phyloP scores from a whole-genome alignment of 1,140 invertebrate species.

The Drosophila teissieri region DNA sequence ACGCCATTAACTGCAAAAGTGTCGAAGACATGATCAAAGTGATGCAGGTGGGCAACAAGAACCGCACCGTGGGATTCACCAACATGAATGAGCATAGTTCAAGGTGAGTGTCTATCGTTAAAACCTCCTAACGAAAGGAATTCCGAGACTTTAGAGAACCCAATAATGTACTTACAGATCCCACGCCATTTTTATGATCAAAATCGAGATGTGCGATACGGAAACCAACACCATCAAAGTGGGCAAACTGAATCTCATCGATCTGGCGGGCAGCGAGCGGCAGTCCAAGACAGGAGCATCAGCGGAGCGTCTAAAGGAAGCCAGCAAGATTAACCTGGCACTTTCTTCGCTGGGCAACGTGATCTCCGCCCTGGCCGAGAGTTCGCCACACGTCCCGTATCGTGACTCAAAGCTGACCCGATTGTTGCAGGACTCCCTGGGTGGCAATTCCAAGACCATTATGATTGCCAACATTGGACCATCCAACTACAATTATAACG shows the following conservation, averaged over 20 bases:
- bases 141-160: not conserved
- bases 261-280: conserved; percentile 93
- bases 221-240: conserved; percentile 88
- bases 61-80: conserved; percentile 95
- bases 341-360: conserved; percentile 97
- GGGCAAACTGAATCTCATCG: conserved; percentile 91
- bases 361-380: conserved; percentile 96
- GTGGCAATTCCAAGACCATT: conserved; percentile 97
- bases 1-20: conserved; percentile 95
- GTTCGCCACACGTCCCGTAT: conserved; percentile 95
- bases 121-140: too few relatives aligned
- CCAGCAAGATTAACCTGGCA: conserved; percentile 97
- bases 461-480: conserved; percentile 99
- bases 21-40: conserved; percentile 95
- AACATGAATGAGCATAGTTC: conserved; percentile 99
- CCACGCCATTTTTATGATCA: conserved; percentile 99
- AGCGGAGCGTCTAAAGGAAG: conserved; percentile 96
- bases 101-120: conserved; percentile 32
- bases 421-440: conserved; percentile 96
- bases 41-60: conserved; percentile 95
- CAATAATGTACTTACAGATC: conserved; percentile 86
- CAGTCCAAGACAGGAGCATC: conserved; percentile 96
- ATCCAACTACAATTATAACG: conserved; percentile 98
- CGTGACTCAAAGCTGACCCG: conserved; percentile 97
- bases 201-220: conserved; percentile 97